Base-by-base conservation (phyloP, 2,797 vertebrate genomes). In the Poeciliopsis presidionis region DNA sequence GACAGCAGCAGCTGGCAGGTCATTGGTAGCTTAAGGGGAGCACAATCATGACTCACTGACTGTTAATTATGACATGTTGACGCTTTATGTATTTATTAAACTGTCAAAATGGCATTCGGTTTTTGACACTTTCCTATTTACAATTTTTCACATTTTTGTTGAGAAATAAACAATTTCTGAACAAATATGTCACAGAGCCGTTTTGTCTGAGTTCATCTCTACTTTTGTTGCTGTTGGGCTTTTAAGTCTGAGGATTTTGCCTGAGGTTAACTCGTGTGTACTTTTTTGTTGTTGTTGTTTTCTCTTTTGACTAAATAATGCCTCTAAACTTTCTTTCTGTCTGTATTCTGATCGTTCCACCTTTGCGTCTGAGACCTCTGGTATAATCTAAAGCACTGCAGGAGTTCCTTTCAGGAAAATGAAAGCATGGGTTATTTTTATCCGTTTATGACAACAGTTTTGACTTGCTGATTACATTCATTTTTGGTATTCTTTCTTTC, bases 401-500 rank as follows among this genome's bases (percentile, higher is more conserved):
- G 63, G 36, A 67, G 63, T 63, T 2, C 1, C 22, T 73, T 16
- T 41, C 36, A 72, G 36, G 28, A 28, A 63, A 81, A 51, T 0
- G 7, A 9, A 71, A 72, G 30, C 9, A 14, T 1, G 41, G 39
- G 51, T 55, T 8, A 14, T 46, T 76, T 75, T 78, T 30, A 14
- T 16, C 4, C 22, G 4, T 65, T 11, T 71, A 39, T 71, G 49
- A 53, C 47, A 39, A 36, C 20, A 25, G 11, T 55, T 53, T 36
- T 25, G 9, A 73, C 33, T 39, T 74, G 51, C 3, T 75, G 41
- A 57, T 74, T 74, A 45, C 0, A 12, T 41, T 41, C 22, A 33
- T 30, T 57, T 55, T 81, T 79, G 71, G 75, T 85, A 73, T 82
- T 87, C 80, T 53, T 46, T 22, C 3, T 67, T 61, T 16, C 18